Base-by-base conservation (phyloP, 2,888 invertebrate genomes). In the Drosophila nr. medialis region DNA sequence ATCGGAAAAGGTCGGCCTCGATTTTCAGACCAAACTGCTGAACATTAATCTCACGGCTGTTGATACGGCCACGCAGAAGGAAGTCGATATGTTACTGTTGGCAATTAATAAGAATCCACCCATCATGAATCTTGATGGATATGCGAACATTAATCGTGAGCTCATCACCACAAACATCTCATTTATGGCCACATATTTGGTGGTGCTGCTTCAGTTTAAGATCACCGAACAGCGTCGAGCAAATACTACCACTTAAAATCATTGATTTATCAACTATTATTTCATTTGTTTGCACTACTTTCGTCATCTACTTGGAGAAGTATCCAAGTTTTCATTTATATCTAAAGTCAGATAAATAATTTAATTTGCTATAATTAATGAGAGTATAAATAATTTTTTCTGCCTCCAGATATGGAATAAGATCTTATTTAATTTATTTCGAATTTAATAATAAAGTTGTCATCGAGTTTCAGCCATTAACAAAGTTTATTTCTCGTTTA, bases 31-130 rank as follows among this genome's bases (percentile, higher is more conserved):
- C 21, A 94, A 95, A 75, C 93, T 96, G 15, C 92, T 96, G 3
- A 95, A 95, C 86, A 95, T 96, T 0, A 96, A 96, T 92, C 93
- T 96, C 10, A 94, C 94, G 0, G 94, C 94, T 0, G 94, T 96
- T 10, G 95, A 96, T 91, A 93, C 94, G 49, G 94, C 94, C 61
- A 95, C 96, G 0, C 95, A 95, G 81, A 95, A 95, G 38, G 96
- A 96, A 89, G 95, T 96, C 21, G 95, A 96, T 87, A 96, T 96
- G 96, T 95, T 96, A 85, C 92, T 96, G 34, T 95, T 95, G 7
- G 96, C 96, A 0, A 96, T 96, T 64, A 94, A 95, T 8, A 96
- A 96, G 91, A 96, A 96, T 91, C 96, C 96, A 0, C 96, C 96
- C 0, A 95, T 95, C 55, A 96, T 96, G 96, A 96, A 96, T 92